These are phyloP conservation scores for Lepidochitona cinerea DNA, from an alignment of 2,888 invertebrate species.

Conservation along the genomic window DNA sequence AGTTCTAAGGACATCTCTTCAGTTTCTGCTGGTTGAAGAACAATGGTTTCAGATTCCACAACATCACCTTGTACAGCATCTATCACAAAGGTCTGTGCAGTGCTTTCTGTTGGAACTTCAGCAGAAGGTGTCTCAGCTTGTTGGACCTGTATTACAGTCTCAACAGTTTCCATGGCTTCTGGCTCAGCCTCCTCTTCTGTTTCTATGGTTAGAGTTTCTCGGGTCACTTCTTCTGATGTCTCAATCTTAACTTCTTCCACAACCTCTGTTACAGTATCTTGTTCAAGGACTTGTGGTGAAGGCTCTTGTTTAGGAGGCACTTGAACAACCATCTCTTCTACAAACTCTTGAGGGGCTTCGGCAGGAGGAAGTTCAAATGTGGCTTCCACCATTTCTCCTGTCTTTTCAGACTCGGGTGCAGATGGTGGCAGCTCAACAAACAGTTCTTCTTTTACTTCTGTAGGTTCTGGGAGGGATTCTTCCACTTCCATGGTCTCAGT, in stretches of 20 bases:
- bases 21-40: slow-evolving; percentile 15
- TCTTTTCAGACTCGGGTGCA: background rate
- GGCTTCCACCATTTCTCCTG: background rate
- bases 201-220: background rate
- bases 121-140: background rate
- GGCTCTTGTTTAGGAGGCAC: slow-evolving; percentile 15
- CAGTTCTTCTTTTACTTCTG: slow-evolving; percentile 39
- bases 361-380: background rate
- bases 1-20: slow-evolving; percentile 33
- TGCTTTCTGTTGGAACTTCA: background rate
- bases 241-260: slow-evolving; percentile 25
- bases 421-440: slow-evolving; percentile 31
- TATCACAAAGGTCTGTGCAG: background rate
- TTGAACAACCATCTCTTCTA: slow-evolving; percentile 4
- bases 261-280: slow-evolving; percentile 44
- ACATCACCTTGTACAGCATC: background rate
- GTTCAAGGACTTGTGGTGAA: slow-evolving; percentile 31
- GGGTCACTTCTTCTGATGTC: background rate
- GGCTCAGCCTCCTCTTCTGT: background rate
- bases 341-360: slow-evolving; percentile 7
- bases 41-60: background rate
- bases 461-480: slow-evolving; percentile 14
- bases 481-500: slow-evolving; percentile 10
- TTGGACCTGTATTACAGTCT: background rate
- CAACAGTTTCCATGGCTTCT: background rate